Evolutionary conservation across 2,888 invertebrate species (phyloP).

Genomic region (Penaeus monodon): DNA sequence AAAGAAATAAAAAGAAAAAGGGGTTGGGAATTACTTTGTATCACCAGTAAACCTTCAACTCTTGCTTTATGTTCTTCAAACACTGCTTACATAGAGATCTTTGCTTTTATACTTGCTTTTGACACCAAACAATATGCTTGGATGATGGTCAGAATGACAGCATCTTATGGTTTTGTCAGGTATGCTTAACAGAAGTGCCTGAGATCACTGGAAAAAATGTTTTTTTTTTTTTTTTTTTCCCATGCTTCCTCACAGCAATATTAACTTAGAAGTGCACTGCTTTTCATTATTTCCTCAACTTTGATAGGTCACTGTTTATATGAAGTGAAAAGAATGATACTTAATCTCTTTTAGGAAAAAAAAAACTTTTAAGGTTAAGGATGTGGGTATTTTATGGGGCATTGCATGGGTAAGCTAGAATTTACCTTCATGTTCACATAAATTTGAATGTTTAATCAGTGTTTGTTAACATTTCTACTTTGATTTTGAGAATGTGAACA

Average conservation of each 20-base stretch:
- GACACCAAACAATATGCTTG: not conserved
- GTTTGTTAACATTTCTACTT: too few species aligned
- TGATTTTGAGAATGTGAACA: too few species aligned
- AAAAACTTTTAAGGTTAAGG: not conserved
- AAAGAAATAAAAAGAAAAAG: too few species aligned
- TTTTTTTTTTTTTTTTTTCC: too few species aligned
- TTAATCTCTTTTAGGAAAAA: not conserved
- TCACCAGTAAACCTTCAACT: too few species aligned
- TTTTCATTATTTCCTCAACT: constrained; percentile 4
- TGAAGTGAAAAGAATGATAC: not conserved
- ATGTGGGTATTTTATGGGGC: too few species aligned
- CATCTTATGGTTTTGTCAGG: not conserved
- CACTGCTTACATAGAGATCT: not conserved
- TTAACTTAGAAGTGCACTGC: constrained; percentile 9
- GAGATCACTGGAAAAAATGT: not conserved
- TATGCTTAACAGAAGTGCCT: not conserved
- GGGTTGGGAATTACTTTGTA: too few species aligned
- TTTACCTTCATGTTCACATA: too few species aligned
- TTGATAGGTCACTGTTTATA: not conserved
- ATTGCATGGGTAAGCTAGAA: too few species aligned
- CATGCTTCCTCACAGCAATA: not conserved
- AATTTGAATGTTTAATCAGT: too few species aligned
- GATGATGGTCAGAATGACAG: too few species aligned
- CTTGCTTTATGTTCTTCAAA: too few species aligned
- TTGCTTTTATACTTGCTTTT: not conserved